phyloP scores from a whole-genome alignment of 2,888 invertebrate genomes.

The Drosophila koepferae region DNA sequence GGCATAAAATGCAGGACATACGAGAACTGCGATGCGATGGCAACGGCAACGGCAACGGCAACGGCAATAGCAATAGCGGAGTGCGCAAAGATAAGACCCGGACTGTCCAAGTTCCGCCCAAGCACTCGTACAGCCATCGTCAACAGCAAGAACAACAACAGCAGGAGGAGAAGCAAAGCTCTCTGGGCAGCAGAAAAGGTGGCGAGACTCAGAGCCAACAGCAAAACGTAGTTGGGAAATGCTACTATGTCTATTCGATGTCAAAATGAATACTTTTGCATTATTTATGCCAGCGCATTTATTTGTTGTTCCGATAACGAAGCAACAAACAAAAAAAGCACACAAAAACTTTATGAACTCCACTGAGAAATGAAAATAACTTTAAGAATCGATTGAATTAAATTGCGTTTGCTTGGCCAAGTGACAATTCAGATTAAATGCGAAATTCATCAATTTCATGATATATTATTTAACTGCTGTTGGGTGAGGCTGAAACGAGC shows the following conservation, averaged over 20 bases:
- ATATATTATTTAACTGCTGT: background rate
- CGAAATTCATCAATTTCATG: background rate
- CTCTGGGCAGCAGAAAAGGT: conserved; percentile 27
- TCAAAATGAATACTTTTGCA: conserved; percentile 82
- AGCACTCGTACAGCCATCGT: conserved; percentile 39
- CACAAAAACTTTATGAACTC: conserved; percentile 31
- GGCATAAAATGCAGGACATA: conserved; percentile 81
- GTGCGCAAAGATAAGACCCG: conserved; percentile 53
- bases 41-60: background rate
- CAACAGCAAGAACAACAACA: conserved; percentile 28
- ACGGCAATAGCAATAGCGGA: conserved; percentile 16
- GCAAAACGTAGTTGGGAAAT: conserved; percentile 54
- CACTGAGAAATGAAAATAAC: conserved; percentile 15
- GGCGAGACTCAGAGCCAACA: conserved; percentile 18
- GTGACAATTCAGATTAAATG: background rate
- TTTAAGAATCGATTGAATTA: conserved; percentile 29
- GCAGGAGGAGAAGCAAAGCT: conserved; percentile 7
- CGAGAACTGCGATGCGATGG: conserved; percentile 60
- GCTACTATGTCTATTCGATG: conserved; percentile 81
- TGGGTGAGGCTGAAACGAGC: background rate
- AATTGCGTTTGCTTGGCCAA: background rate
- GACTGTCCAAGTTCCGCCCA: conserved; percentile 63
- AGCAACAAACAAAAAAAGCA: conserved; percentile 31
- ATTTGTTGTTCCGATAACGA: conserved; percentile 74
- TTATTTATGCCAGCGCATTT: conserved; percentile 77